A percentile compares a stretch with the other conserved stretches of the same genome.
phyloP scores from a whole-genome alignment of 2,113 vertebrate species.

The Python bivittatus region DNA sequence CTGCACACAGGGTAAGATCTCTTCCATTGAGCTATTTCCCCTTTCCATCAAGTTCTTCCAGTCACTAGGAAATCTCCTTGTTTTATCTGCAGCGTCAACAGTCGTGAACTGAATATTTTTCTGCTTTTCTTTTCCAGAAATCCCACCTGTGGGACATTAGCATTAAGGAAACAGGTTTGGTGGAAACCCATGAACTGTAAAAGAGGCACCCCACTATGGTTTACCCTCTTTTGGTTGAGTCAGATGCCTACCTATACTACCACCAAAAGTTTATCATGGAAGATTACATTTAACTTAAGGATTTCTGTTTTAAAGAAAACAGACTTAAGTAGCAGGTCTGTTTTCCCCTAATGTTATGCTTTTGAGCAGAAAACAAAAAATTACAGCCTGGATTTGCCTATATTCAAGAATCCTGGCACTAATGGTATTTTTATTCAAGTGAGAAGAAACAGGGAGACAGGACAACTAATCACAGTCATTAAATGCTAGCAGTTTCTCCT shows the following conservation, averaged over 20 bases:
- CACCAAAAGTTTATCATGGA: background rate
- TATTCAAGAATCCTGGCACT: background rate
- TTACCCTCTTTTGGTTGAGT: background rate
- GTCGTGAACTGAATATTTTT: background rate
- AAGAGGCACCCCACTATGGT: background rate
- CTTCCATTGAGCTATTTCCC: background rate
- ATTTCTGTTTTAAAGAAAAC: background rate
- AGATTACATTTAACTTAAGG: background rate
- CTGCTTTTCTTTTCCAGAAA: background rate
- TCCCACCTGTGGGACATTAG: background rate
- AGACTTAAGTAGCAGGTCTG: background rate
- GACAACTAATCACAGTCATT: background rate
- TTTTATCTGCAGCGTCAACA: background rate
- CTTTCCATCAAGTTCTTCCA: background rate
- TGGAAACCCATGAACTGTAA: background rate
- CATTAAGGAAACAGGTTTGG: conserved; percentile 1
- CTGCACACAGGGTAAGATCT: background rate
- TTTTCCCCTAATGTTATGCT: background rate
- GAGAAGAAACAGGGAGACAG: background rate
- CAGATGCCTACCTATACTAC: background rate
- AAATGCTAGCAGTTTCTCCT: background rate
- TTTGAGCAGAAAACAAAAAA: background rate
- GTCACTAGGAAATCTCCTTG: background rate
- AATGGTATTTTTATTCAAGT: background rate
- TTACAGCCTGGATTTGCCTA: background rate